Evolutionary conservation across 2,113 vertebrate species (phyloP), one percentile per base, ranked within the genome.

Genomic region (Gobiocypris rarus): DNA sequence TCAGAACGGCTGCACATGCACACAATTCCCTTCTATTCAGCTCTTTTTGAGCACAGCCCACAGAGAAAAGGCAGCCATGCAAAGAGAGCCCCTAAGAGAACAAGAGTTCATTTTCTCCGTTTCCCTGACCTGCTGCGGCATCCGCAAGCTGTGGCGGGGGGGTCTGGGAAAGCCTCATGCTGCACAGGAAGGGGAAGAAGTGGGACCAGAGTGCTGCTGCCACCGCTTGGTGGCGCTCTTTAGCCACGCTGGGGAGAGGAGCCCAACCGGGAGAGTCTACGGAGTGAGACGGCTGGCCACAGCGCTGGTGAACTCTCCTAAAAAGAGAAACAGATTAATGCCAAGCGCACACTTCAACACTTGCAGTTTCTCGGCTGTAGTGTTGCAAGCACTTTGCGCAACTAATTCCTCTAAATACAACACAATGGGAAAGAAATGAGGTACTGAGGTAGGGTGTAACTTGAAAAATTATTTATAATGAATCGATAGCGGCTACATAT

Each of bases 211-310:
- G 95, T 14, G 95, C 94, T 1, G 87, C 85, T 75, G 96, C 96
- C 3, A 96, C 95, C 89, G 96, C 97, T 92, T 97, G 97, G 94
- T 98, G 98, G 95, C 92, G 94, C 96, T 99, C 97, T 96, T 96
- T 98, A 92, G 93, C 95, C 85, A 85, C 91, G 82, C 88, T 95
- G 92, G 88, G 91, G 70, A 90, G 80, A 69, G 93, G 93, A 9
- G 85, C 75, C 69, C 92, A 82, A 86, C 89, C 91, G 15, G 84
- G 88, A 70, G 78, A 48, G 10, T 84, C 2, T 85, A 91, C 89
- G 88, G 84, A 89, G 92, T 90, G 90, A 91, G 90, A 91, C 90
- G 93, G 95, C 90, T 88, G 92, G 28, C 50, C 22, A 86, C 91
- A 88, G 43, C 94, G 94, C 85, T 96, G 93, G 83, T 96, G 95